Percentiles rank a stretch among this genome's conserved stretches.
These are phyloP conservation scores for Seriola aureovittata DNA, from an alignment of 2,113 vertebrate species.

Conservation along the genomic window DNA sequence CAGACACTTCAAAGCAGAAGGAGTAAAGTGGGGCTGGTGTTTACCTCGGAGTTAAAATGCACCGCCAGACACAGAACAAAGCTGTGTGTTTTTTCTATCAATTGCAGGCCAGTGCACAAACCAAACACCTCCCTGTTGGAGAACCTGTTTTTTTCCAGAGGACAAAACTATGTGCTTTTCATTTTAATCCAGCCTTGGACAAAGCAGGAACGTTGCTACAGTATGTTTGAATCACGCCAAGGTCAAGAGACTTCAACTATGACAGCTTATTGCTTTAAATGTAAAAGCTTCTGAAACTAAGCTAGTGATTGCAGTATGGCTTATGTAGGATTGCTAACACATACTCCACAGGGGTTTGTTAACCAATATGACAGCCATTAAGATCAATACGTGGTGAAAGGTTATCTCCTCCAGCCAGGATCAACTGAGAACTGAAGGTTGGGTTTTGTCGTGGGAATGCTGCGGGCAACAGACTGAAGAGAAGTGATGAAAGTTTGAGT, in stretches of 20 bases:
- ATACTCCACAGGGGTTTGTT: not conserved
- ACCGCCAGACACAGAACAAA: constrained; percentile 1
- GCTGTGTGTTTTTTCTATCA: constrained; percentile 5
- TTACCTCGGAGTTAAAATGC: not conserved
- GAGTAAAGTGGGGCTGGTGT: not conserved
- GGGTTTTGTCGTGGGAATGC: constrained; percentile 33
- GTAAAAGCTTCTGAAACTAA: not conserved
- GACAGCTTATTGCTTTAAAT: not conserved
- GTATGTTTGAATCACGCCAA: not conserved
- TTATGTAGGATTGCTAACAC: not conserved
- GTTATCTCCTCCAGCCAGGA: not conserved
- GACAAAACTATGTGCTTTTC: constrained; percentile 14
- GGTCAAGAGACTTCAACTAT: not conserved
- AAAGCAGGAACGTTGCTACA: not conserved
- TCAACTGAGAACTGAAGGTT: not conserved
- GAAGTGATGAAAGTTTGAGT: constrained; percentile 21
- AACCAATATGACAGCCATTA: not conserved
- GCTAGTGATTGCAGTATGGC: not conserved
- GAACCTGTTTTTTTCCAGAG: not conserved
- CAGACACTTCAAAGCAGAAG: not conserved
- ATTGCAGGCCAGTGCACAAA: not conserved
- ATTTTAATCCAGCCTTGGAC: not conserved
- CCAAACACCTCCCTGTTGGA: not conserved
- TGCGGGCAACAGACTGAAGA: constrained; percentile 1
- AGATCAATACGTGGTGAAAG: not conserved